Evolutionary conservation across 2,797 vertebrate genomes (phyloP).

Genomic region (Orientallactaga sibirica): DNA sequence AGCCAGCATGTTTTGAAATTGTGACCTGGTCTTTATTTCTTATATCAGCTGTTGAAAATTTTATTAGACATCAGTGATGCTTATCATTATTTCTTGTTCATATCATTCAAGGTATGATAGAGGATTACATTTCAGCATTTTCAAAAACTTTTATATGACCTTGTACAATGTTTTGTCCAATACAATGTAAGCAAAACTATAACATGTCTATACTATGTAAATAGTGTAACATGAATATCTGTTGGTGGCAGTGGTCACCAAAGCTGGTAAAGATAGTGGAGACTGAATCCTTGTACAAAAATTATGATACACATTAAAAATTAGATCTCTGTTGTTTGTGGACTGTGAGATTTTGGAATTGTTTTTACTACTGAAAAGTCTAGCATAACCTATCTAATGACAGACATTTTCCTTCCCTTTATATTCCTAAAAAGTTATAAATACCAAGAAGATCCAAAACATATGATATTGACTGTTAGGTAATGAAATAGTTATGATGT

Average conservation of each 20-base stretch:
- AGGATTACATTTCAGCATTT: not conserved
- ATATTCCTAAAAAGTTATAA: not conserved
- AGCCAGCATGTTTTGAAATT: conserved; percentile 43
- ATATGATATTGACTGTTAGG: not conserved
- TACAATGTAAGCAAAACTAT: not conserved
- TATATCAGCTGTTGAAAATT: conserved; percentile 35
- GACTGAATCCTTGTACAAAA: conserved; percentile 17
- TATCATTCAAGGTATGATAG: not conserved
- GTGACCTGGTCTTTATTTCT: conserved; percentile 52
- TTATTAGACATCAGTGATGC: not conserved
- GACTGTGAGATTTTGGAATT: not conserved
- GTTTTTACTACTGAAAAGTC: not conserved
- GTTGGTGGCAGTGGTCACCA: not conserved
- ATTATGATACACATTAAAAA: not conserved
- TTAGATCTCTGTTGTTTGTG: not conserved
- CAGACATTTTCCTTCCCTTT: not conserved
- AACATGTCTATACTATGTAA: not conserved
- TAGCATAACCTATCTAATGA: not conserved
- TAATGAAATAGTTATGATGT: not conserved
- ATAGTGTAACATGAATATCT: not conserved
- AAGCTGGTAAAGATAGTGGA: not conserved
- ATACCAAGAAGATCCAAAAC: not conserved
- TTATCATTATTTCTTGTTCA: not conserved
- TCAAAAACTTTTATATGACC: conserved; percentile 9
- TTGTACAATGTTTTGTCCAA: not conserved